A percentile compares a stretch with the other conserved stretches of the same genome.
phyloP scores from a whole-genome alignment of 2,113 vertebrate species.

The Labrus mixtus region DNA sequence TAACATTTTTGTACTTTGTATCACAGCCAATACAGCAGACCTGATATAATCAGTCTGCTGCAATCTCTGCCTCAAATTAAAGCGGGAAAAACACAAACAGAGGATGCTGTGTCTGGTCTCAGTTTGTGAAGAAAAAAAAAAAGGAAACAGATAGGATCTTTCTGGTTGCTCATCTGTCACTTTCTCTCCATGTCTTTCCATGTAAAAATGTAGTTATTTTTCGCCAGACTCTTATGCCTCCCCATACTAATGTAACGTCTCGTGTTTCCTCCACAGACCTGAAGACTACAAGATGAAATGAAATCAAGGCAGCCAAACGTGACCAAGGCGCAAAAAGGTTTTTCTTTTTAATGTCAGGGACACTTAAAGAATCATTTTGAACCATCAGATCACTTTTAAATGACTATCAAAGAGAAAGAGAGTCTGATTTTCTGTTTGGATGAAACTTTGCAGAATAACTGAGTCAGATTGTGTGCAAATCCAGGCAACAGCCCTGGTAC shows the following conservation, averaged over 20 bases:
- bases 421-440: conserved; percentile 7
- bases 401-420: background rate
- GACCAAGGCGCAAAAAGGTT: conserved; percentile 1
- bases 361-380: conserved; percentile 9
- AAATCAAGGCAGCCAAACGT: conserved; percentile 36
- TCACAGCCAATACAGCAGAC: conserved; percentile 54
- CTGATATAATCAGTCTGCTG: conserved; percentile 65
- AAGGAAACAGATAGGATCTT: conserved; percentile 40
- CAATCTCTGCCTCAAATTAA: conserved; percentile 60
- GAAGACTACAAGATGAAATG: conserved; percentile 84
- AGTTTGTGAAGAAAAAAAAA: conserved; percentile 41
- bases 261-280: conserved; percentile 76
- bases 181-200: conserved; percentile 30
- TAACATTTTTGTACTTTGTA: conserved; percentile 54
- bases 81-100: conserved; percentile 20
- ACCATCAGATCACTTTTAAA: background rate
- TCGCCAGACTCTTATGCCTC: conserved; percentile 11
- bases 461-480: background rate
- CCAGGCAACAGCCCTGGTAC: background rate
- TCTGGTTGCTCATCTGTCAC: conserved; percentile 37
- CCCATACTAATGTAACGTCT: conserved; percentile 45
- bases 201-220: conserved; percentile 15
- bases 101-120: conserved; percentile 37
- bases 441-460: background rate
- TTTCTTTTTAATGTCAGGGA: background rate